Conservation (phyloP, 2,888 invertebrate species). For the Actias luna region DNA sequence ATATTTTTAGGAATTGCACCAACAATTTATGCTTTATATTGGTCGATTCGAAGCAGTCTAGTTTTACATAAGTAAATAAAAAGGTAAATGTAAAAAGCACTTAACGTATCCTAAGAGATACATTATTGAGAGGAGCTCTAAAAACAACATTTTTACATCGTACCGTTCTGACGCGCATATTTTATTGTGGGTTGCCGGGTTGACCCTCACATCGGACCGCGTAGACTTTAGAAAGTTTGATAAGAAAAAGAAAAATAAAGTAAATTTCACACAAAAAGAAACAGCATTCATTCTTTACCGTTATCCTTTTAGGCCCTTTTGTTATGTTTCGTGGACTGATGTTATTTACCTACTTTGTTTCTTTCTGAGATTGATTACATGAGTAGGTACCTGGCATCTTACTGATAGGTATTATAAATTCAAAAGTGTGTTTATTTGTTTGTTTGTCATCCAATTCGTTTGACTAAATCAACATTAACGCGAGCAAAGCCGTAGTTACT, state of each 20-base stretch:
- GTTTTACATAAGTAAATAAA: not conserved
- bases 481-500: no score
- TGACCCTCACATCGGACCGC: conserved; percentile 69
- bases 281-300: not conserved
- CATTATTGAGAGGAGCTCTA: conserved; percentile 72
- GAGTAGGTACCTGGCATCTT: not conserved
- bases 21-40: not conserved
- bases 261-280: not conserved
- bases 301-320: not conserved
- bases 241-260: conserved; percentile 3
- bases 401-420: not conserved
- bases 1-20: not conserved
- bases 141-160: conserved; percentile 80
- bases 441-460: no score
- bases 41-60: not conserved
- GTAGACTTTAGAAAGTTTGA: conserved; percentile 46
- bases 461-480: no score
- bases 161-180: conserved; percentile 71
- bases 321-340: not conserved
- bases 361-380: not conserved
- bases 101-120: conserved; percentile 72
- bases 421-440: no score
- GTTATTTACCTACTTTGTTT: not conserved
- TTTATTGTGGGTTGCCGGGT: conserved; percentile 74
- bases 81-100: conserved; percentile 46